Percentiles rank a stretch among this genome's conserved stretches.
phyloP scores from a whole-genome alignment of 2,113 vertebrate genomes.

The Heptranchias perlo region DNA sequence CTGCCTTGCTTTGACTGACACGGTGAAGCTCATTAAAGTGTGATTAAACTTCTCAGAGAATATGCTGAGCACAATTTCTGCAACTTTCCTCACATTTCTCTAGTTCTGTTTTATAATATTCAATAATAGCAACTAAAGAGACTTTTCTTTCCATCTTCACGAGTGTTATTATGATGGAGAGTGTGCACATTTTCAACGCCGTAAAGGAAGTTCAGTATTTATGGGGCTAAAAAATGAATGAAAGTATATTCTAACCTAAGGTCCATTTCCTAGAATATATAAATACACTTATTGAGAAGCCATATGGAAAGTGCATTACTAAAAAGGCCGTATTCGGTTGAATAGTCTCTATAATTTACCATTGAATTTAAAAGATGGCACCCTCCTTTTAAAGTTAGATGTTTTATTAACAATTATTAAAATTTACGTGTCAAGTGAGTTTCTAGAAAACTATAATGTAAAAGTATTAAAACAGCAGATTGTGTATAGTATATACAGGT shows the following conservation, averaged over 20 bases:
- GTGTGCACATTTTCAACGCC: slow-evolving; percentile 1
- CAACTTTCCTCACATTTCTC: not conserved
- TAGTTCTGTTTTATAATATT: not conserved
- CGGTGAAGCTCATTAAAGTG: not conserved
- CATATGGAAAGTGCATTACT: slow-evolving; percentile 27
- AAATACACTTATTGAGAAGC: slow-evolving; percentile 28
- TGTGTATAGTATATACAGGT: not conserved
- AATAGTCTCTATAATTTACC: not conserved
- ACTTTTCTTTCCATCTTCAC: not conserved
- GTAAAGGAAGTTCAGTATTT: slow-evolving; percentile 23
- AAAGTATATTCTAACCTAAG: slow-evolving; percentile 2
- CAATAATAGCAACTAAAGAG: not conserved
- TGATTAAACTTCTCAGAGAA: not conserved
- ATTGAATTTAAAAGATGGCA: not conserved
- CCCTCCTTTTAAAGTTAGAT: not conserved
- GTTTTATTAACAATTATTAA: not conserved
- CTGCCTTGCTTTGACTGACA: slow-evolving; percentile 26
- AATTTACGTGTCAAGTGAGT: not conserved
- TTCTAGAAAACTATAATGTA: not conserved
- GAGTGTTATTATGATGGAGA: slow-evolving; percentile 31
- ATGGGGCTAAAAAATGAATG: slow-evolving; percentile 31
- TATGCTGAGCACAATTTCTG: not conserved
- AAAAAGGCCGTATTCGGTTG: not conserved
- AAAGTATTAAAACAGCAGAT: not conserved
- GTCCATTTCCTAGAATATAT: slow-evolving; percentile 24